Conservation (phyloP, 2,113 vertebrate species). For the Melierax canorus region DNA sequence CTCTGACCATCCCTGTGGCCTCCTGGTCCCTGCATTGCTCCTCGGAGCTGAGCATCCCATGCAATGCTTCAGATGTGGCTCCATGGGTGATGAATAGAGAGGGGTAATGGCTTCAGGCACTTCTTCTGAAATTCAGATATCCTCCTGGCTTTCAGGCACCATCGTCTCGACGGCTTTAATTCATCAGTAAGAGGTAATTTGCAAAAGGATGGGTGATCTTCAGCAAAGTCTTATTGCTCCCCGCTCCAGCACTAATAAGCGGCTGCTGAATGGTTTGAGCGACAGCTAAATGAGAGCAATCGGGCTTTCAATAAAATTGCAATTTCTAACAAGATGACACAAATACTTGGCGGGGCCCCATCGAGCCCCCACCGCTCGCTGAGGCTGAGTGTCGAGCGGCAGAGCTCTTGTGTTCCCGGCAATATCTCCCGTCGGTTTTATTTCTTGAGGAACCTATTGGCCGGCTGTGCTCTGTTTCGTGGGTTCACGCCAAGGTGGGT, state of each 20-base stretch:
- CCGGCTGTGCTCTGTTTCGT: fast-evolving
- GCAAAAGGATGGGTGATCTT: not conserved
- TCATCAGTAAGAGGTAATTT: not conserved
- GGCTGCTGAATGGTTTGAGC: not conserved
- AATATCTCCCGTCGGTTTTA: not conserved
- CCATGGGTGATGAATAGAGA: not conserved
- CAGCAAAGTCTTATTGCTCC: not conserved
- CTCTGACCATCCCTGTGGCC: fast-evolving
- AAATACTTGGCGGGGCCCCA: not conserved
- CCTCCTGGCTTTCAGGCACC: not conserved
- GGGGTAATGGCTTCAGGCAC: not conserved
- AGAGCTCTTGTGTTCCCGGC: not conserved
- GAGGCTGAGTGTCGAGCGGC: not conserved
- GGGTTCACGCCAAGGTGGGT: not conserved
- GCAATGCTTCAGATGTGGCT: not conserved
- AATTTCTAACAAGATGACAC: not conserved
- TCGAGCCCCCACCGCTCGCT: not conserved
- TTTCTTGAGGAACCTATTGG: not conserved
- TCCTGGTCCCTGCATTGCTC: fast-evolving
- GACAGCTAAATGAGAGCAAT: not conserved
- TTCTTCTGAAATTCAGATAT: not conserved
- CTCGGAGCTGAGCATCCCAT: not conserved
- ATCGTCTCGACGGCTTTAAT: not conserved
- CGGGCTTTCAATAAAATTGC: not conserved
- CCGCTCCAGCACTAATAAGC: not conserved